Base-by-base conservation (phyloP, 1,140 invertebrate genomes). In the Drosophila nannoptera region DNA sequence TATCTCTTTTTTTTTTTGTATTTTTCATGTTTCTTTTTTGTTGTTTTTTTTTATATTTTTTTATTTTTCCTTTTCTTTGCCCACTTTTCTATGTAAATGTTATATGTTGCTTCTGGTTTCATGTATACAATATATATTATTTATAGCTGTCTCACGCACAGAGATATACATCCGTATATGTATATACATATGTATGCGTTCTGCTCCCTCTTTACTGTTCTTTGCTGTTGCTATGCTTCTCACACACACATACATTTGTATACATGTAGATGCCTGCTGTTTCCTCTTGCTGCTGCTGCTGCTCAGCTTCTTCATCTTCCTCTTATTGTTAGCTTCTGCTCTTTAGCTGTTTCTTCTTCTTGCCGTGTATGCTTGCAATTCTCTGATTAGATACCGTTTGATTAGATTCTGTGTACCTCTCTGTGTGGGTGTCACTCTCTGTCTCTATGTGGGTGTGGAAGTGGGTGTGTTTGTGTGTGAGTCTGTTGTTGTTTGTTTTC, bases 41-140 rank as follows among this genome's bases (percentile, higher is more conserved):
- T 29, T 38, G 22, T n/a, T 38, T 53, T 36, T 38, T 36, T 29
- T n/a, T 38, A 9, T 12, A 29, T 50, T 6, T 12, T 36, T 0
- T 22, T 12, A 4, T 40, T 73, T 5, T 63, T 35, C 9, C n/a
- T 71, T 4, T 53, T 45, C 7, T 54, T n/a, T 40, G 38, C 45
- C 16, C 14, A 7, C 35, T 42, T 66, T 35, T 60, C 36, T 66
- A 48, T 70, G 48, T 66, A 50, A 54, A 61, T 71, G 54, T 71
- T 70, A 55, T 67, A 43, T 67, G 14, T 45, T 49, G 32, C 22
- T 55, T 54, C 16, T 60, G 32, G 33, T 54, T 69, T 40, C 42
- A 52, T 69, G 53, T 69, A 65, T 65, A 69, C 52, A 62, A 75
- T 76, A 76, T 76, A 66, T 73, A 68, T 77, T 68, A 83, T 82